Conservation (phyloP, 1,140 invertebrate species). For the Leptopilina boulardi region DNA sequence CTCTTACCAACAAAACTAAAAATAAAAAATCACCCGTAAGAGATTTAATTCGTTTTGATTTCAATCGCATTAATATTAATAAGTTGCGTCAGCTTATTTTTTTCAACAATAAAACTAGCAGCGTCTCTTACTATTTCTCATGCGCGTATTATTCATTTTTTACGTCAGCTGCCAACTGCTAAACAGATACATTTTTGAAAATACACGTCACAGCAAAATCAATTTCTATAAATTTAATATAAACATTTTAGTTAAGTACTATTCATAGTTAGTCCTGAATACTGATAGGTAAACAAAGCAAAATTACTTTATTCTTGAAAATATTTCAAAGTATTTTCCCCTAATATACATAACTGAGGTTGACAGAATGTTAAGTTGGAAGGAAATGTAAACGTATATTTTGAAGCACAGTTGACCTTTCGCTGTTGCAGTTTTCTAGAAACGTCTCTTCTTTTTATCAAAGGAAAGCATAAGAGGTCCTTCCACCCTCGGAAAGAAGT, state of each 20-base stretch:
- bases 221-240: neutral
- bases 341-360: no score
- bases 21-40: conserved; percentile 1
- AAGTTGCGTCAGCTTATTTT: conserved; percentile 30
- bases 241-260: neutral
- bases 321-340: no score
- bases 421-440: conserved; percentile 2
- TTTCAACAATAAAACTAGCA: conserved; percentile 22
- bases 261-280: no score
- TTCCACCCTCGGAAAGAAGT: conserved; percentile 42
- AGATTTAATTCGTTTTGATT: conserved; percentile 32
- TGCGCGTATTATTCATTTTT: conserved; percentile 11
- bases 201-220: neutral
- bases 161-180: neutral
- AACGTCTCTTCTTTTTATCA: neutral
- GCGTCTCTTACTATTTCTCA: neutral
- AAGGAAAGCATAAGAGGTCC: conserved; percentile 15
- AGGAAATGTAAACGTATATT: neutral
- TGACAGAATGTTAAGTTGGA: neutral
- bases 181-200: neutral
- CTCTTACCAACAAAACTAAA: conserved; percentile 25
- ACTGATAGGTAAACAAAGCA: no score
- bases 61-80: conserved; percentile 33
- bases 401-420: conserved; percentile 13
- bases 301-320: no score